Evolutionary conservation across 2,113 vertebrate genomes (phyloP), one percentile per base, ranked within the genome.

Genomic region (Tupaia chinensis): DNA sequence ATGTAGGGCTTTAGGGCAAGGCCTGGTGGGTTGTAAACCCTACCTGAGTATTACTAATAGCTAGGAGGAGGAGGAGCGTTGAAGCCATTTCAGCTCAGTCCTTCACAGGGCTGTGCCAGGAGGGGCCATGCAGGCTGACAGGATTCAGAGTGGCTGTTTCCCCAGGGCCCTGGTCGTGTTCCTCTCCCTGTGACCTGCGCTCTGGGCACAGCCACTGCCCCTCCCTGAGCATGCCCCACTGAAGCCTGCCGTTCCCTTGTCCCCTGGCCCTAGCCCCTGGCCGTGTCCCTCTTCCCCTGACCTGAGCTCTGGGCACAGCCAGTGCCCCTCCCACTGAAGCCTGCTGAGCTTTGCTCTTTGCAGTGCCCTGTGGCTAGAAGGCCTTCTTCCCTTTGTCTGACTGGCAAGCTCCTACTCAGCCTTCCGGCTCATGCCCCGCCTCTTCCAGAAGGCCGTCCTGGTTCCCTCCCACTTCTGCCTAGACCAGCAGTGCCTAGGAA

Each of bases 101-200:
- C 13, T 53, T 32, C 3, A 0, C 0, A 1, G 25, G 1, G 7
- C 29, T 12, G 10, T 32, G 34, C 8, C 8, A 12, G 5, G 1
- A n/a, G 16, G 5, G 56, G 7, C 7, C 14, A 20, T 61, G 11
- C 17, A 32, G 87, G 54, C 14, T 1, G 1, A 56, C 7, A 66
- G 54, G 54, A 72, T 85, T 25, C 78, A 72, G 60, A 23, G 2
- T 20, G 54, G 54, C 60, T 29, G 3, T 65, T 81, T 17, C 27
- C 70, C 54, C 11, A 53, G 7, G 58, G 17, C 56, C 83, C 22
- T 81, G 58, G 6, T 5, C 44, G 14, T 1, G 19, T 79, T 23
- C 56, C 13, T 34, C 1, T 44, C 1, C 0, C 12, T 15, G n/a
- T 27, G 63, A 27, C 20, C 9, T 2, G 27, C 53, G 65, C 68